A percentile compares a stretch with the other conserved stretches of the same genome.
Conservation (phyloP, 2,797 vertebrate genomes). For the Microctenopoma steveboyesi region DNA sequence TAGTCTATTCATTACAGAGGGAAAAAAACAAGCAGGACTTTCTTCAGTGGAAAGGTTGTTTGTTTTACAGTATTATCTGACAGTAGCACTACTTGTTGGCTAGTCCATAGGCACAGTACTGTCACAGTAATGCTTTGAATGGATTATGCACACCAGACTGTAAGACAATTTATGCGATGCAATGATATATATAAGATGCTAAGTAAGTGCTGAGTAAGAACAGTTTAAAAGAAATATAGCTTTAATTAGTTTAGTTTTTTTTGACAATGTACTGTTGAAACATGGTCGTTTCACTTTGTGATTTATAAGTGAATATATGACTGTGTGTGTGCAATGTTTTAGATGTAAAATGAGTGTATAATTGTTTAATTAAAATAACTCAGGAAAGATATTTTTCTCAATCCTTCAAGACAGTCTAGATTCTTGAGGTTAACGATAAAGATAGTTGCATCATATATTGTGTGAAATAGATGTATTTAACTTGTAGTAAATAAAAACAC, state of each 20-base stretch:
- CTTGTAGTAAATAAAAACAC: not conserved
- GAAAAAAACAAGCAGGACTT: not conserved
- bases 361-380: not conserved
- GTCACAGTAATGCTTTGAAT: conserved; percentile 39
- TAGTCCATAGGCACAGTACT: conserved; percentile 29
- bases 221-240: not conserved
- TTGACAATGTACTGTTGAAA: not conserved
- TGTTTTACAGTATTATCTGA: conserved; percentile 10
- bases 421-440: not conserved
- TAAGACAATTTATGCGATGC: conserved; percentile 29
- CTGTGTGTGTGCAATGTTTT: not conserved
- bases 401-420: not conserved
- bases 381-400: not conserved
- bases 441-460: not conserved
- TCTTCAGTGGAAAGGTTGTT: not conserved
- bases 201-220: not conserved
- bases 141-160: conserved; percentile 31
- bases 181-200: too few relatives aligned
- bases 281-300: not conserved
- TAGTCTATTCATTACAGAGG: not conserved
- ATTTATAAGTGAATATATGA: not conserved
- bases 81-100: conserved; percentile 11
- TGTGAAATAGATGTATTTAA: not conserved
- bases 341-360: not conserved
- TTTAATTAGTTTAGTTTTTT: not conserved